Base-by-base conservation (phyloP, 1,140 invertebrate genomes). In the Dendroctonus ponderosae region DNA sequence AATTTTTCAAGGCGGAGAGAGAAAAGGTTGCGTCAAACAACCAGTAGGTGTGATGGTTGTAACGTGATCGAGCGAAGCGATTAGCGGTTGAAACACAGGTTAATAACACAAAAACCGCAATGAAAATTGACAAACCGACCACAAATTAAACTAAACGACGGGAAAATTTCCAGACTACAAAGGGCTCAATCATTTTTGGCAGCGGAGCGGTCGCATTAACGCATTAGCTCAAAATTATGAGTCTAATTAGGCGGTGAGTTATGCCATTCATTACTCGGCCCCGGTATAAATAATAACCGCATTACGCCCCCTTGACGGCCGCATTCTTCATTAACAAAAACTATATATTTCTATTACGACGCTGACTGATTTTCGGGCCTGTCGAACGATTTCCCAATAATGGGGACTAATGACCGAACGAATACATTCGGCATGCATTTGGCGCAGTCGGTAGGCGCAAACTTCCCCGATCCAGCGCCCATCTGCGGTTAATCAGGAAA, bases 321-420 rank as follows among this genome's bases (percentile, higher is more conserved):
- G 68, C 74, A 77, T 77, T 77, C 75, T 77, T 77, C 73, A 77
- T 76, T 77, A 76, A 74, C 74, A 75, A 77, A 76, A 76, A 74
- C 74, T 76, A 76, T 77, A 77, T 75, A 75, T 77, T 76, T 76
- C 75, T 76, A 76, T 77, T 76, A 77, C 66, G 70, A 54, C 26
- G 26, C 68, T 70, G 70, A 72, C 70, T 71, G 73, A 72, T 71
- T 74, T 69, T 62, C 26, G 63, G 62, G 46, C 66, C 65, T 42
- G 50, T 64, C 66, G 63, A 62, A 59, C 67, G 61, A 67, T 62
- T 68, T 48, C 42, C 56, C 58, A 70, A 70, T 26, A 52, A 50
- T 75, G 72, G 74, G 72, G 72, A 75, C 72, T 72, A 67, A 71
- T 70, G 66, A 54, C 50, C 39, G 46, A 9, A 26, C 53, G 14